Base-by-base conservation (phyloP, 2,888 invertebrate genomes). In the Sinohyriopsis cumingii region DNA sequence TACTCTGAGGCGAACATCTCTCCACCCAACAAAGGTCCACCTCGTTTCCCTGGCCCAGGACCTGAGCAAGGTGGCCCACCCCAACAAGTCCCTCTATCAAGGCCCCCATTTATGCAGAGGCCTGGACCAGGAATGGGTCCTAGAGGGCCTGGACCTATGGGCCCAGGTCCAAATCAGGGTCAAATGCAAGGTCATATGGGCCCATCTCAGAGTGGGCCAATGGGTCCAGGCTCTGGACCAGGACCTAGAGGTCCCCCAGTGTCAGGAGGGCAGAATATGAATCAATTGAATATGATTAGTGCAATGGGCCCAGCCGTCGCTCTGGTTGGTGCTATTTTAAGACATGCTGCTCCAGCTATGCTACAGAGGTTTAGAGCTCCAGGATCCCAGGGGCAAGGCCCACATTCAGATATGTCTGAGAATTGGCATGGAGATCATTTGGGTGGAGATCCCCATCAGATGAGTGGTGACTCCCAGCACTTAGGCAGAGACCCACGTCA, bases 321-420 rank as follows among this genome's bases (percentile, higher is more conserved):
- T 18, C 60, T 82, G 20, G 80, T 82, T 24, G 82, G 82, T 45
- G 82, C 82, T 19, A 72, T 82, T 54, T 67, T 81, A 18, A 67
- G 78, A 22, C 70, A 70, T 63, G 81, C 81, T 45, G 78, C 81
- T n/a, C 78, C 78, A 54, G 53, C 53, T 25, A 76, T 78, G 69
- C 63, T 78, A 20, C 78, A 76, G 61, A 71, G 73, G 59, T 72
- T 63, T 24, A 54, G 78, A n/a, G 72, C 71, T 4, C 72, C 70
- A 33, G 62, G 60, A 55, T 68, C 70, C n/a, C 71, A 74, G 72
- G 69, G 75, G n/a, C 63, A 19, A 62, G 57, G 55, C 15, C 64
- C 67, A 19, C 62, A 55, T 33, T 66, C 65, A 12, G 63, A 66
- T n/a, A 65, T 68, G 68, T 53, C 62, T 1, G 55, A 60, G 22